These are phyloP conservation scores for Marmota flaviventris DNA, from an alignment of 2,113 vertebrate genomes.

Conservation along the genomic window DNA sequence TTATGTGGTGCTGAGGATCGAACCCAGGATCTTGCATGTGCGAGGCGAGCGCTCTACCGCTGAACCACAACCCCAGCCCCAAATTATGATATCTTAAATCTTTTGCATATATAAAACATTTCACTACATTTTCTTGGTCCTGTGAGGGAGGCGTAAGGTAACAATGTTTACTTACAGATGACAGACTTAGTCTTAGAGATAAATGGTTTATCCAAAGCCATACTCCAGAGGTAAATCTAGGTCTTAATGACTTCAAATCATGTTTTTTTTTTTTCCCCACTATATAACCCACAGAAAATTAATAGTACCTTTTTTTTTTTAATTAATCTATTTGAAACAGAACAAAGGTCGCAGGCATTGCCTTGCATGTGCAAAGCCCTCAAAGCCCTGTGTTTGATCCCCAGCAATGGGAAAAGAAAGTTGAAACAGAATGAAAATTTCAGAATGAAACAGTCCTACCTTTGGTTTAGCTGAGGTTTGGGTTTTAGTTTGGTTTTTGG, in stretches of 20 bases:
- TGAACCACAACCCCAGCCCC: no score
- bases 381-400: no score
- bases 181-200: background rate
- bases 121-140: background rate
- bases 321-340: conserved; percentile 39
- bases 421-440: background rate
- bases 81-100: background rate
- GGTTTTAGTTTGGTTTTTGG: background rate
- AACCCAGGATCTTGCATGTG: no score
- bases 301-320: background rate
- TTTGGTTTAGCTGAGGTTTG: conserved; percentile 21
- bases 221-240: background rate
- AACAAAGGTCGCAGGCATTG: background rate
- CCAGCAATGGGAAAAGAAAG: background rate
- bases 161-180: background rate
- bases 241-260: background rate
- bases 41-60: no score
- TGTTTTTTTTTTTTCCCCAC: background rate
- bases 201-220: conserved; percentile 2
- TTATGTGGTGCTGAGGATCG: no score
- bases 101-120: conserved; percentile 29
- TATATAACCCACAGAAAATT: background rate
- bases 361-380: background rate
- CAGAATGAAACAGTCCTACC: background rate
- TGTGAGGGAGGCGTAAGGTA: background rate